Percentiles rank a stretch among this genome's conserved stretches.
Evolutionary conservation across 2,888 invertebrate species (phyloP).

Genomic region (Thereva nobilitata): DNA sequence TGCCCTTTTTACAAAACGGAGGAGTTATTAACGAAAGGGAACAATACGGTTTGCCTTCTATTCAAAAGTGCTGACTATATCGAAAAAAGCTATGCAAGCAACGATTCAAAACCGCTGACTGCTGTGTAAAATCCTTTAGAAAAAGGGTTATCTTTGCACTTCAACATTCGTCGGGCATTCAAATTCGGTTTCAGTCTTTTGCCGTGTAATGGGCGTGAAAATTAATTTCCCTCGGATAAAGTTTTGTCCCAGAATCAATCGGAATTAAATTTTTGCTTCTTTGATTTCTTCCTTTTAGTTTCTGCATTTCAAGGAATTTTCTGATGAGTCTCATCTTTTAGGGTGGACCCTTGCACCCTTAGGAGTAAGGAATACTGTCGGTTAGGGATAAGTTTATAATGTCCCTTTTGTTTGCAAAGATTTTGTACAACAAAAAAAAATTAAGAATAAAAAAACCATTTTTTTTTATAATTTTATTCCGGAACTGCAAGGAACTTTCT

Average conservation of each 20-base stretch:
- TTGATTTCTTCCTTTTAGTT: no score
- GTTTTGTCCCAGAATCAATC: slow-evolving; percentile 15
- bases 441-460: no score
- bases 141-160: slow-evolving; percentile 35
- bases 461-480: no score
- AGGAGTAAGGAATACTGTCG: no score
- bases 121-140: slow-evolving; percentile 14
- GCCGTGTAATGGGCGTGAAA: slow-evolving; percentile 36
- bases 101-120: slow-evolving; percentile 26
- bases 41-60: slow-evolving; percentile 27
- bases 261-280: not conserved
- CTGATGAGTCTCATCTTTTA: no score
- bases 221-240: slow-evolving; percentile 32
- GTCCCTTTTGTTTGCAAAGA: no score
- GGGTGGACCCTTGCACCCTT: no score
- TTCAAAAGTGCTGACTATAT: slow-evolving; percentile 23
- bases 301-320: no score
- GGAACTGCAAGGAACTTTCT: no score
- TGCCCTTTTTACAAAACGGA: slow-evolving; percentile 27
- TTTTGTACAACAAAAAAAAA: no score
- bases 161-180: slow-evolving; percentile 15
- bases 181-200: slow-evolving; percentile 27
- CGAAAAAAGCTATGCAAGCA: slow-evolving; percentile 20
- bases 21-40: slow-evolving; percentile 35
- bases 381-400: no score